Evolutionary conservation across 92 coral and sea anemone genomes (phyloP).

Genomic region (Desmophyllum pertusum): DNA sequence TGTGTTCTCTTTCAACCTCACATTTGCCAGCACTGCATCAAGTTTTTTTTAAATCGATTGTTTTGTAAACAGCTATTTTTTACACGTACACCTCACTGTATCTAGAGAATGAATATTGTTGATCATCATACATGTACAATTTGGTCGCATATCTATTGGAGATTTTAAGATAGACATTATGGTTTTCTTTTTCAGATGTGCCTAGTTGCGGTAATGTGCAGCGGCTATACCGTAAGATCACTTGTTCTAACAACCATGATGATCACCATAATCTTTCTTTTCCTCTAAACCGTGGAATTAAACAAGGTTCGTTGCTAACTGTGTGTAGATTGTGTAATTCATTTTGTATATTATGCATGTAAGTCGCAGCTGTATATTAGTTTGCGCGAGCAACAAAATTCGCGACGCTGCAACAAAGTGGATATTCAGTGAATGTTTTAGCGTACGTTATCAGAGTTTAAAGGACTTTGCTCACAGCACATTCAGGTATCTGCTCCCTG

Average conservation of each 20-base stretch:
- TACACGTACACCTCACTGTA: background rate
- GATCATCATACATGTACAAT: background rate
- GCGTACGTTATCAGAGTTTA: background rate
- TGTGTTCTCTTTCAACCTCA: background rate
- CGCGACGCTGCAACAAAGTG: background rate
- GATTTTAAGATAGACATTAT: background rate
- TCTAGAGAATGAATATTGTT: no score
- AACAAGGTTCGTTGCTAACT: slow-evolving; percentile 7
- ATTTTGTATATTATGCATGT: background rate
- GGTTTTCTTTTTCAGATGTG: slow-evolving; percentile 1
- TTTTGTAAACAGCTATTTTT: background rate
- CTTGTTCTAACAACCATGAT: background rate
- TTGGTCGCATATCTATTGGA: background rate
- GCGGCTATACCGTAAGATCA: background rate
- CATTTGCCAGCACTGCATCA: background rate
- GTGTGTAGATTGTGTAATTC: background rate
- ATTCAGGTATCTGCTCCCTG: background rate
- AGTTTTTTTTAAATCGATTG: no score
- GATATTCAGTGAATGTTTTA: no score
- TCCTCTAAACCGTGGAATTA: background rate
- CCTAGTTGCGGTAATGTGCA: slow-evolving; percentile 13
- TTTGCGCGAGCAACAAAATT: background rate
- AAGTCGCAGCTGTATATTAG: background rate
- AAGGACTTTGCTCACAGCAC: background rate
- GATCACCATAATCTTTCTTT: background rate